Conservation (phyloP, 2,797 vertebrate species). For the Mallotus villosus region DNA sequence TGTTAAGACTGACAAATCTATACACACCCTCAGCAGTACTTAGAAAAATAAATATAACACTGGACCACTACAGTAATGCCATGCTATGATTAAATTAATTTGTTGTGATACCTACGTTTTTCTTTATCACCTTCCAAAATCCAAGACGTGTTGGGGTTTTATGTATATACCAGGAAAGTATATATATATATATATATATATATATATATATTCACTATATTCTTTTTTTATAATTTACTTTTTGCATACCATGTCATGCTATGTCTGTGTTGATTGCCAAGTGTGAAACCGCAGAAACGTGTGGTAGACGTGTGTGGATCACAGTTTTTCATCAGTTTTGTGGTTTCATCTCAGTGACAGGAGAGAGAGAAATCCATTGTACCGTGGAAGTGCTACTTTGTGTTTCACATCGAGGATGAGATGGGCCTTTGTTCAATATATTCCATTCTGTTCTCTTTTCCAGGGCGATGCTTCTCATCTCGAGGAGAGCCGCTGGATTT, state of each 20-base stretch:
- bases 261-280: background rate
- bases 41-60: background rate
- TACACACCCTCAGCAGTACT: conserved; percentile 6
- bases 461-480: conserved; percentile 64
- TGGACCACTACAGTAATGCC: background rate
- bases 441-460: conserved; percentile 43
- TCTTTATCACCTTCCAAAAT: background rate
- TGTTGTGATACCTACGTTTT: conserved; percentile 7
- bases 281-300: too few species aligned
- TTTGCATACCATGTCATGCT: background rate
- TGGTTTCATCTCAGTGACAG: conserved; percentile 13
- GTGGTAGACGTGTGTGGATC: background rate
- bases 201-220: too few species aligned
- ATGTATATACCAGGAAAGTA: background rate
- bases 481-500: conserved; percentile 65
- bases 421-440: conserved; percentile 14
- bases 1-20: conserved; percentile 54
- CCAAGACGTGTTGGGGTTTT: background rate
- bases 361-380: background rate
- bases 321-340: background rate
- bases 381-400: background rate
- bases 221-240: background rate
- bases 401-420: background rate
- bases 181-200: too few species aligned
- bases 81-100: conserved; percentile 8